Evolutionary conservation across 2,113 vertebrate genomes (phyloP).

Genomic region (Alectura lathami): DNA sequence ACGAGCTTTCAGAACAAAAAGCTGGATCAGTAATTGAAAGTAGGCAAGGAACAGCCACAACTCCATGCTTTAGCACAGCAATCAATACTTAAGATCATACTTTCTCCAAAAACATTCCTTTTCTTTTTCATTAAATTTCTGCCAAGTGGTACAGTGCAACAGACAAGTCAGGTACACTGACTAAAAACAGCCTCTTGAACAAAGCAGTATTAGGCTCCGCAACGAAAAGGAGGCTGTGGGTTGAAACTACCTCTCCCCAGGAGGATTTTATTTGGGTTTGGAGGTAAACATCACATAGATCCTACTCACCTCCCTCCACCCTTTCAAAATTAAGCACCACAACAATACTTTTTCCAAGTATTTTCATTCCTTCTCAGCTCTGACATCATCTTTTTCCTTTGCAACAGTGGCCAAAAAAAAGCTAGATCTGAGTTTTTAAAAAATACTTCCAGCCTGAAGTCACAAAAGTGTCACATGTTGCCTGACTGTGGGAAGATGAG

Average conservation of each 20-base stretch:
- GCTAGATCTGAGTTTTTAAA: not conserved
- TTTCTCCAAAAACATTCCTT: not conserved
- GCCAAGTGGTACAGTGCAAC: not conserved
- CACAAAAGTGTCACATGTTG: not conserved
- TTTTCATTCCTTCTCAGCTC: not conserved
- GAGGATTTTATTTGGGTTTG: not conserved
- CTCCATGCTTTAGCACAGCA: not conserved
- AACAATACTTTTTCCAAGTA: rapidly evolving
- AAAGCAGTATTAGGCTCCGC: not conserved
- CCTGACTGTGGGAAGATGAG: not conserved
- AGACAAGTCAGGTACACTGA: not conserved
- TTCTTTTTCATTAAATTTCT: not conserved
- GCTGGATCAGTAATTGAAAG: not conserved
- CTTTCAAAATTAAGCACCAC: not conserved
- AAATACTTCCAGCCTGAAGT: not conserved
- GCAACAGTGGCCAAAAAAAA: not conserved
- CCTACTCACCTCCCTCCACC: too few relatives aligned
- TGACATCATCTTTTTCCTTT: not conserved
- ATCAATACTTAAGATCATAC: not conserved
- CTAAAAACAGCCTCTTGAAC: not conserved
- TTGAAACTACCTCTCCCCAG: not conserved
- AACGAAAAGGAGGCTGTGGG: not conserved
- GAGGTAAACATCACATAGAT: not conserved
- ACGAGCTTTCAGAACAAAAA: not conserved
- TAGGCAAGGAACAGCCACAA: not conserved